These are phyloP conservation scores for Autographa pulchrina DNA, from an alignment of 2,888 invertebrate species.

Conservation along the genomic window DNA sequence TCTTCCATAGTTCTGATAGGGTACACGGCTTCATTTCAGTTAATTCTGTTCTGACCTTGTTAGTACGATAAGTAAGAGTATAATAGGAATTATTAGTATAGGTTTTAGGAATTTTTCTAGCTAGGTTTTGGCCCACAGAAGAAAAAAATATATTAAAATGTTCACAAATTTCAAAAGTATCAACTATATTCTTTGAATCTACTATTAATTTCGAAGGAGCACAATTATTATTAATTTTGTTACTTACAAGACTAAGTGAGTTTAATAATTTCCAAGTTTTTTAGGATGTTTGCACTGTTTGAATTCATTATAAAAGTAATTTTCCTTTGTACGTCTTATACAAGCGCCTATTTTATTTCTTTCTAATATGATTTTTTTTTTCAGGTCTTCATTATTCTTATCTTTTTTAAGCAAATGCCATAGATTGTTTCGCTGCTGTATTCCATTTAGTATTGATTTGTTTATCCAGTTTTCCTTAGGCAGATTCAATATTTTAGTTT, in stretches of 20 bases:
- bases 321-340: background rate
- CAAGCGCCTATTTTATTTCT: background rate
- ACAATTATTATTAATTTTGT: background rate
- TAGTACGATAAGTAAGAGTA: background rate
- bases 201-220: too few relatives aligned
- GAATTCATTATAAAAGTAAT: slow-evolving; percentile 17
- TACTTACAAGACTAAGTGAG: background rate
- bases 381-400: background rate
- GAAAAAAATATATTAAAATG: too few relatives aligned
- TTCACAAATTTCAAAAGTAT: too few relatives aligned
- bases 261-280: background rate
- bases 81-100: too few relatives aligned
- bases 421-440: background rate
- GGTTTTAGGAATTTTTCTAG: too few relatives aligned
- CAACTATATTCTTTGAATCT: too few relatives aligned
- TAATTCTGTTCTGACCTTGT: background rate
- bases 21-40: background rate
- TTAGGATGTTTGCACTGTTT: background rate
- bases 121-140: too few relatives aligned
- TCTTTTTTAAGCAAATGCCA: background rate
- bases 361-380: too few relatives aligned
- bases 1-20: background rate
- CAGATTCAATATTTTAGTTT: background rate
- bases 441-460: background rate
- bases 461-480: background rate